Base-by-base conservation (phyloP, 2,888 invertebrate species). In the Buathra laborator region DNA sequence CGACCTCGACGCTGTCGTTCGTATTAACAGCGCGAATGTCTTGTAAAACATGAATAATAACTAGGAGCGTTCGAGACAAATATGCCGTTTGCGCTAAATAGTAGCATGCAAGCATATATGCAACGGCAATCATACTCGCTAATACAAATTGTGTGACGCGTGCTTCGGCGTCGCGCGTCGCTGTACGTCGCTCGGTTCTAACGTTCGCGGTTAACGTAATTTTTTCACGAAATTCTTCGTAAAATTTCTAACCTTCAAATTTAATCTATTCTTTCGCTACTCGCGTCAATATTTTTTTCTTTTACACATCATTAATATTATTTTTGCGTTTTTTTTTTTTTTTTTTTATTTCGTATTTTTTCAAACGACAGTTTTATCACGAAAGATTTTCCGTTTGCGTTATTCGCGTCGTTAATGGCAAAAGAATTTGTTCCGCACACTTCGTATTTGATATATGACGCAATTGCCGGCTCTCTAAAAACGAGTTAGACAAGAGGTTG, bases 391-490 rank as follows among this genome's bases (percentile, higher is more conserved):
- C 7, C 9, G 24, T 24, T 24, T 24, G 24, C 24, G 24, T 24
- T 24, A 24, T 29, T 32, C 29, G n/a, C 62, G 32, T 6, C 14
- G 62, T 32, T 32, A 14, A 62, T 6, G 29, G 62, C 32, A 19
- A 32, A 37, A 70, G 53, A 24, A 51, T 14, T 66, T 53, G 51
- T 51, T 51, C 75, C 24, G 9, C 9, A 43, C 46, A 46, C 43
- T 59, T 46, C 43, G 72, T 29, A 29, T 62, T 32, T 53, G n/a
- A 44, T 44, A 62, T 62, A 29, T 74, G 72, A 74, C 72, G 72
- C 59, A 74, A 46, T 62, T 24, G 44, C 56, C 43, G 37, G n/a
- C 43, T 62, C 71, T 56, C 56, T 72, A 29, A 43, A 71, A 37
- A 32, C 53, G 37, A 56, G 71, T 72, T 43, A 10, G 43, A 24